Base-by-base conservation (phyloP, 2,888 invertebrate species). In the Leucania comma region DNA sequence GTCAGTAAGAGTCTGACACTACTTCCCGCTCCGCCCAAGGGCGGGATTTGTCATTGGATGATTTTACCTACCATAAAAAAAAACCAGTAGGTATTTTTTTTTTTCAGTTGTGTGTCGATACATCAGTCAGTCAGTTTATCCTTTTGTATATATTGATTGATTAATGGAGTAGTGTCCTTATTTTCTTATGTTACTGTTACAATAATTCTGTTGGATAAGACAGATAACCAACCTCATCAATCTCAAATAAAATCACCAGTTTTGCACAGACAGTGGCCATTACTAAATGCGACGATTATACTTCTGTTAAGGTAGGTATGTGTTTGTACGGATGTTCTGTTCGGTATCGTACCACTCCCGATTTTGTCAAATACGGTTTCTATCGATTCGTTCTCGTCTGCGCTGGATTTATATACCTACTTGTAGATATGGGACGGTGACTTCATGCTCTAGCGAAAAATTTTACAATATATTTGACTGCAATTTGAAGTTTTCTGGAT, bases 301-400 rank as follows among this genome's bases (percentile, higher is more conserved):
- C 26, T 14, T 46, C 29, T 22, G 6, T 26, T 42, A 42, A 42
- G 42, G 42, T 42, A 17, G 17, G 1, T 42, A 17, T 42, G 17
- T 42, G 42, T 20, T 2, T 6, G 20, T 1, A n/a, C 29, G 12
- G 22, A 62, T 72, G 17, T 42, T 59, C 29, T 26, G 20, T 63
- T 78, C 58, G 20, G 20, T 24, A 42, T n/a, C 38, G 50, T 24
- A n/a, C n/a, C 53, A 35, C 26, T 56, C 54, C 51, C 22, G 48
- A 57, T 79, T 65, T 66, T 53, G 56, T 38, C 60, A 61, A 78
- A 61, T 61, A 61, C n/a, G 60, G n/a, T 46, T 78, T 72, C 35
- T 72, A 61, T 78, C 56, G 56, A 74, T 78, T 72, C 24, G 24
- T 1, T 3, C 68, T 72, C 42, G 57, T 57, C 57, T 61, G 61